Evolutionary conservation across 2,888 invertebrate genomes (phyloP), one percentile per base, ranked within the genome.

Genomic region (Drosophila suboccidentalis): DNA sequence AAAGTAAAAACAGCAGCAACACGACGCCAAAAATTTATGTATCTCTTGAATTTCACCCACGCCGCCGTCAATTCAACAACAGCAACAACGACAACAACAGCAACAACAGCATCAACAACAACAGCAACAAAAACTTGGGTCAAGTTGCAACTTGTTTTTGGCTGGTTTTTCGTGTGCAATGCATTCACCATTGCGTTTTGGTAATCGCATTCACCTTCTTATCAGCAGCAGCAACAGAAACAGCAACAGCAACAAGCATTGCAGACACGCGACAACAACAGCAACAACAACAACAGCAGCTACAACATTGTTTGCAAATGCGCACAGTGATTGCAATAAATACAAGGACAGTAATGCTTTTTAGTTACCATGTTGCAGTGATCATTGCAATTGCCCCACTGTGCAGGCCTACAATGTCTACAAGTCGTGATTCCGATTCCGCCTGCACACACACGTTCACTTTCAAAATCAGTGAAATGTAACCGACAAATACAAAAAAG

Each of bases 381-480:
- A 6, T 38, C 44, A 59, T 51, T 22, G 59, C 69, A 65, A 58
- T 73, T 73, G 73, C 65, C 19, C 65, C 77, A 77, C 77, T 77
- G 77, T 77, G 70, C 76, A 22, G 47, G 61, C 44, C 59, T 41
- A 64, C 59, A 60, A 39, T 76, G 73, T 66, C 68, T 60, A 66
- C 74, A 69, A 82, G 71, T 87, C 84, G 87, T 87, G 84, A 84
- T 88, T 74, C 77, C 87, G 32, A 75, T 82, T 75, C 81, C 85
- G 80, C 78, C 78, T 82, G 75, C 70, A 67, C 74, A 82, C 73
- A 82, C 65, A 82, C 85, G 81, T 90, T 90, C 90, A 88, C 90
- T 90, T 90, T 91, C 90, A 89, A 90, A 90, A 90, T 90, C 90
- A 89, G 85, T 88, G 91, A 89, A 90, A 90, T 90, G 90, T 80